Percentiles rank a stretch among this genome's conserved stretches.
phyloP scores from a whole-genome alignment of 2,113 vertebrate genomes.

The Delphinapterus leucas region DNA sequence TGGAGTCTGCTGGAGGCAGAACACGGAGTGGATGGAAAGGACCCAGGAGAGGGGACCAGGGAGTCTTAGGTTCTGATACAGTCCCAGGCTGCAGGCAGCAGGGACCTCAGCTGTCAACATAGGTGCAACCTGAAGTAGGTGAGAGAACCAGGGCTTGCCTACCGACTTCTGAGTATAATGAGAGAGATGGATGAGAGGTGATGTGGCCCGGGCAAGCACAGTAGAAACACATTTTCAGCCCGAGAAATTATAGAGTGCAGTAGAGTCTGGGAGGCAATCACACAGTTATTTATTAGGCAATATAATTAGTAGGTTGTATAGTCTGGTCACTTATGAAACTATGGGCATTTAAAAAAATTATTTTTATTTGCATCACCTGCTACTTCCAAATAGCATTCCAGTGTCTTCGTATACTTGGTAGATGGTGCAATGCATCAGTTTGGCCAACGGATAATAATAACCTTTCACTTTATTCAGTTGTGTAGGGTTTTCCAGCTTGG shows the following conservation, averaged over 20 bases:
- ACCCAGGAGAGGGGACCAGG: not conserved
- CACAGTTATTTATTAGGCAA: not conserved
- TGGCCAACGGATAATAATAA: not conserved
- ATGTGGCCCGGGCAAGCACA: not conserved
- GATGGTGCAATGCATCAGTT: not conserved
- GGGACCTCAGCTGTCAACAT: not conserved
- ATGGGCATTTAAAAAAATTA: not conserved
- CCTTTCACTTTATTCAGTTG: not conserved
- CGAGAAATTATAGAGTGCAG: not conserved
- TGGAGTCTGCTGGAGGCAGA: not conserved
- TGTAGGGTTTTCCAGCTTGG: not conserved
- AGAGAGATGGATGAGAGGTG: not conserved
- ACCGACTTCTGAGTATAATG: not conserved
- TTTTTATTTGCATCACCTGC: not conserved
- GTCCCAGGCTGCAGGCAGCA: not conserved
- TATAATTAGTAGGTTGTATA: not conserved
- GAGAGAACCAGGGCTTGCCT: not conserved
- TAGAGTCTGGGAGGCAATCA: not conserved
- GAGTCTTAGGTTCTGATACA: not conserved
- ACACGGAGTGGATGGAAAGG: not conserved
- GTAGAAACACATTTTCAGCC: not conserved
- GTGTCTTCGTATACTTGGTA: not conserved
- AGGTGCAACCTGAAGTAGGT: not conserved
- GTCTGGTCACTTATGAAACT: slow-evolving; percentile 43
- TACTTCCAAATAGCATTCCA: slow-evolving; percentile 37